phyloP scores from a whole-genome alignment of 92 coral and sea anemone genomes.

The Ricordea florida region DNA sequence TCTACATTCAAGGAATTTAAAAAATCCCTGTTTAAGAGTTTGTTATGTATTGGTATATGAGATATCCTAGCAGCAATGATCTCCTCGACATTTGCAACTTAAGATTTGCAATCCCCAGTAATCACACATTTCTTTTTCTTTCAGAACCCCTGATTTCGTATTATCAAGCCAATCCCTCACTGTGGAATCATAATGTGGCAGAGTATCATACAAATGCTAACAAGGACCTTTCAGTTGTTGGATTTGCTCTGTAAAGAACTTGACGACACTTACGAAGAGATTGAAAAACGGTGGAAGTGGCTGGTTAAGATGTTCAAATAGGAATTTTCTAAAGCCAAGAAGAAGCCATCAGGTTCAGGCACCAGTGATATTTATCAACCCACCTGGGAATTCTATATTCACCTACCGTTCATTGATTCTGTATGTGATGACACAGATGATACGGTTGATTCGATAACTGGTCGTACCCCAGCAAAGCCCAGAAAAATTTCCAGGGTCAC shows the following conservation, averaged over 20 bases:
- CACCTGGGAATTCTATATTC: constrained; percentile 49
- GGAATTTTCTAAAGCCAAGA: constrained; percentile 37
- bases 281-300: constrained; percentile 52
- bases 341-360: constrained; percentile 53
- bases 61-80: constrained; percentile 19
- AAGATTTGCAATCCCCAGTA: constrained; percentile 1
- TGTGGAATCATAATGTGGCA: constrained; percentile 51
- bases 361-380: constrained; percentile 39
- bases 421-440: constrained; percentile 48
- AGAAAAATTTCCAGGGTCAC: too few relatives aligned
- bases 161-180: constrained; percentile 38
- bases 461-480: not conserved
- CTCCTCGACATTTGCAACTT: constrained; percentile 6
- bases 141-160: constrained; percentile 34
- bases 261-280: constrained; percentile 7
- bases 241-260: constrained; percentile 29
- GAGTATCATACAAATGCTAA: constrained; percentile 27
- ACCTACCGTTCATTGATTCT: constrained; percentile 27
- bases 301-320: constrained; percentile 38
- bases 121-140: constrained; percentile 4
- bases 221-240: constrained; percentile 39
- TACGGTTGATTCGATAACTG: constrained; percentile 32
- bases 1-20: too few relatives aligned
- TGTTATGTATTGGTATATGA: too few relatives aligned
- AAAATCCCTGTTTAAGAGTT: too few relatives aligned